Conservation (phyloP, 2,113 vertebrate genomes). For the Xyrauchen texanus region DNA sequence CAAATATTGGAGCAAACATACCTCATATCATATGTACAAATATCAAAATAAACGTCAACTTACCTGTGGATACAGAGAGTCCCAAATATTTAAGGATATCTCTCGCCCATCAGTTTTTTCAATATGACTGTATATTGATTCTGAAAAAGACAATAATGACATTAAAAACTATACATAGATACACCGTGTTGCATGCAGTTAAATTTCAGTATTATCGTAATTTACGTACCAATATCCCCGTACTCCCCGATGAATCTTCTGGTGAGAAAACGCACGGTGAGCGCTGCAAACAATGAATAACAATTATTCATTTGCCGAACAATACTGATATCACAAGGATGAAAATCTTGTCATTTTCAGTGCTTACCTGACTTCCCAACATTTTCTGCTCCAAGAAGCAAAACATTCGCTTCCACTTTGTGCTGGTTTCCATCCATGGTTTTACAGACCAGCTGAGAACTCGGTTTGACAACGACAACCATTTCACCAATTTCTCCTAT, state of each 20-base stretch:
- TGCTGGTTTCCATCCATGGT: slow-evolving; percentile 57
- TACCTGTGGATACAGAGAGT: slow-evolving; percentile 78
- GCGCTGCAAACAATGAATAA: slow-evolving; percentile 63
- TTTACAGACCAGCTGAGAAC: slow-evolving; percentile 51
- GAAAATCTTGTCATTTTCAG: too few species aligned
- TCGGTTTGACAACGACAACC: slow-evolving; percentile 63
- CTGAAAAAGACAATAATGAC: slow-evolving; percentile 55
- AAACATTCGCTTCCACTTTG: slow-evolving; percentile 60
- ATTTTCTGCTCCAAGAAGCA: slow-evolving; percentile 65
- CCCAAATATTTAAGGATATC: slow-evolving; percentile 81
- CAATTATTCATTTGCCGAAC: not conserved
- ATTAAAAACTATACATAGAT: not conserved
- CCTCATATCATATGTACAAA: too few species aligned
- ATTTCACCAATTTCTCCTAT: slow-evolving; percentile 46
- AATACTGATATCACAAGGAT: not conserved
- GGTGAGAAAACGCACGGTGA: slow-evolving; percentile 81
- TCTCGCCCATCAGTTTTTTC: slow-evolving; percentile 77
- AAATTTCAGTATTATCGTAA: not conserved
- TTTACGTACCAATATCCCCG: slow-evolving; percentile 76
- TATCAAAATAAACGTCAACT: slow-evolving; percentile 25
- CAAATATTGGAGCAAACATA: not conserved
- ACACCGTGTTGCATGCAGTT: not conserved
- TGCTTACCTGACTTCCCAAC: slow-evolving; percentile 66
- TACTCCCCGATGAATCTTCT: slow-evolving; percentile 83
- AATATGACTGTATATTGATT: slow-evolving; percentile 81